A percentile compares a stretch with the other conserved stretches of the same genome.
Conservation (phyloP, 2,888 invertebrate genomes). For the Limnephilus auricula region DNA sequence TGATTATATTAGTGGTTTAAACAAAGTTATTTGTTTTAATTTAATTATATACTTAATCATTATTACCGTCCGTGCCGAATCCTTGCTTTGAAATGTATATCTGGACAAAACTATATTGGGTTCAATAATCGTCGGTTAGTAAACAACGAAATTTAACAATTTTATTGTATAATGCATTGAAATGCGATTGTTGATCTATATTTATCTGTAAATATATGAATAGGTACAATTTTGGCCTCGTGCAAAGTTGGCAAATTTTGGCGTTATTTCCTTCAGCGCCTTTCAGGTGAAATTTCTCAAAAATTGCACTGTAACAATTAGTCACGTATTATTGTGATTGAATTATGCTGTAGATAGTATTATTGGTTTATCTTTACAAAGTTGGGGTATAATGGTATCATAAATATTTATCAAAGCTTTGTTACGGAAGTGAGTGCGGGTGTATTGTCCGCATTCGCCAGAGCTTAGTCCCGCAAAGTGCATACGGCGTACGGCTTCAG, state of each 20-base stretch:
- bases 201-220: neutral
- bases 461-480: slow-evolving; percentile 42
- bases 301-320: neutral
- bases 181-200: neutral
- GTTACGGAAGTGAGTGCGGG: neutral
- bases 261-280: too few species aligned
- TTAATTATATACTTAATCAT: neutral
- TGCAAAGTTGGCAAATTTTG: too few species aligned
- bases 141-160: neutral
- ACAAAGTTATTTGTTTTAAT: too few species aligned
- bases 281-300: too few species aligned
- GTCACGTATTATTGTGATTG: neutral
- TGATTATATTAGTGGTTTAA: too few species aligned
- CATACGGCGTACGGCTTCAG: slow-evolving; percentile 27
- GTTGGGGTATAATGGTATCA: neutral
- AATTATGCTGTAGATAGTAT: neutral
- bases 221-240: too few species aligned
- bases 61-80: neutral
- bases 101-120: neutral
- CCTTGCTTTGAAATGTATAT: neutral
- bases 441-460: neutral
- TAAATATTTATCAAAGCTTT: neutral
- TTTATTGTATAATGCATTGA: neutral
- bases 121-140: neutral
- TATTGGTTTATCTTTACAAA: neutral